These are phyloP conservation scores for Lacanobia wlatinum DNA, from an alignment of 2,888 invertebrate species.

Conservation along the genomic window DNA sequence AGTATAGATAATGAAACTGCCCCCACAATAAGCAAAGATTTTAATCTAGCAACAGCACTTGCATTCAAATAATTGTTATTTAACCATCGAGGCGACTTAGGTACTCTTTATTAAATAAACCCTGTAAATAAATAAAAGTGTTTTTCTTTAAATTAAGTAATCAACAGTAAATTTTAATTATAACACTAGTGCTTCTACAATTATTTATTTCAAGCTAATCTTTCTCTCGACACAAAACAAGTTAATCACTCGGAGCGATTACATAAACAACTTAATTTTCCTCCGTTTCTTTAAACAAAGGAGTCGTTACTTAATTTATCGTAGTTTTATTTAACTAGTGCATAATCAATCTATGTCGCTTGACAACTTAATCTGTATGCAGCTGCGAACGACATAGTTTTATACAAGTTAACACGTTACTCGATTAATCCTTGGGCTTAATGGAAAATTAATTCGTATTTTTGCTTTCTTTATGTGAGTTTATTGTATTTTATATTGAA, in stretches of 20 bases:
- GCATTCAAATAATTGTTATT: too few relatives aligned
- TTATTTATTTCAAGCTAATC: neutral
- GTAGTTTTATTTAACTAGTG: slow-evolving; percentile 57
- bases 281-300: slow-evolving; percentile 45
- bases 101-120: too few relatives aligned
- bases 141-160: too few relatives aligned
- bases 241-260: slow-evolving; percentile 11
- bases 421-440: slow-evolving; percentile 62
- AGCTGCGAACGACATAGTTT: slow-evolving; percentile 57
- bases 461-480: neutral
- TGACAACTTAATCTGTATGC: slow-evolving; percentile 73
- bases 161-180: too few relatives aligned
- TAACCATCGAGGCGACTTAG: too few relatives aligned
- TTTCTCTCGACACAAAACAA: slow-evolving; percentile 1
- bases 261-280: slow-evolving; percentile 23
- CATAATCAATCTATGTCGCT: slow-evolving; percentile 70
- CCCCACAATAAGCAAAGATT: neutral
- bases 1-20: neutral
- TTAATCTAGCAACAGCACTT: neutral
- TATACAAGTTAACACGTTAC: slow-evolving; percentile 63
- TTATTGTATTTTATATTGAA: neutral
- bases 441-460: slow-evolving; percentile 41
- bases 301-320: slow-evolving; percentile 65
- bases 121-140: too few relatives aligned
- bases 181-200: too few relatives aligned